These are phyloP conservation scores for Melitaea athalia DNA, from an alignment of 2,888 invertebrate species.

Conservation along the genomic window DNA sequence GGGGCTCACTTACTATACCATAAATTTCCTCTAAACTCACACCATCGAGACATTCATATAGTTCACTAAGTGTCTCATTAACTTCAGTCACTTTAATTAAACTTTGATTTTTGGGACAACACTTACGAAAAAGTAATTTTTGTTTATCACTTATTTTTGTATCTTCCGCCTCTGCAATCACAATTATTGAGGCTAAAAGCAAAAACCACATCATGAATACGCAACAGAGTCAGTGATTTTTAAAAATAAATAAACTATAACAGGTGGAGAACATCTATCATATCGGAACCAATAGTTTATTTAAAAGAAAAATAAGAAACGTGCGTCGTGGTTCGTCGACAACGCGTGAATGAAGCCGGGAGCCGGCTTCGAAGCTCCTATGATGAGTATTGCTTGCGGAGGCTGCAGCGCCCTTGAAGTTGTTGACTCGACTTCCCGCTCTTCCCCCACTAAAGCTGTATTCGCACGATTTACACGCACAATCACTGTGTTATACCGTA, in stretches of 20 bases:
- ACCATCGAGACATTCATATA: slow-evolving; percentile 60
- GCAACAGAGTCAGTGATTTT: slow-evolving; percentile 28
- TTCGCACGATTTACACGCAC: slow-evolving; percentile 18
- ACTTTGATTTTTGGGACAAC: slow-evolving; percentile 62
- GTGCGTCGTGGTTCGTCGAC: slow-evolving; percentile 58
- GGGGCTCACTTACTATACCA: slow-evolving; percentile 52
- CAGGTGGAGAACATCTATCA: slow-evolving; percentile 66
- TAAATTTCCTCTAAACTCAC: slow-evolving; percentile 49
- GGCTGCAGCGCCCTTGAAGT: slow-evolving; percentile 71
- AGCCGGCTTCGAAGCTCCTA: slow-evolving; percentile 45
- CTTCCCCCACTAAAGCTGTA: slow-evolving; percentile 34
- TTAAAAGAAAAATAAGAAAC: slow-evolving; percentile 46
- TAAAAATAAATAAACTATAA: slow-evolving; percentile 50
- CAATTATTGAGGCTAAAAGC: slow-evolving; percentile 52
- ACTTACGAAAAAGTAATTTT: slow-evolving; percentile 64
- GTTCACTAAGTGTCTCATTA: slow-evolving; percentile 42
- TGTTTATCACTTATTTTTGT: slow-evolving; percentile 41
- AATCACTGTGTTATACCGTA: neutral
- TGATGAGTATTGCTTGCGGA: slow-evolving; percentile 44
- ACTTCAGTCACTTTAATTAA: slow-evolving; percentile 57
- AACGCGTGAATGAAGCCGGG: slow-evolving; percentile 54
- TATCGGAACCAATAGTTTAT: slow-evolving; percentile 62
- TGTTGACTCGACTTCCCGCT: slow-evolving; percentile 41
- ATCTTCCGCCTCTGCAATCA: slow-evolving; percentile 41
- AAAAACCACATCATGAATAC: slow-evolving; percentile 58